Evolutionary conservation across 64 coral and sea anemone species (phyloP).

Genomic region (Montipora sp.): DNA sequence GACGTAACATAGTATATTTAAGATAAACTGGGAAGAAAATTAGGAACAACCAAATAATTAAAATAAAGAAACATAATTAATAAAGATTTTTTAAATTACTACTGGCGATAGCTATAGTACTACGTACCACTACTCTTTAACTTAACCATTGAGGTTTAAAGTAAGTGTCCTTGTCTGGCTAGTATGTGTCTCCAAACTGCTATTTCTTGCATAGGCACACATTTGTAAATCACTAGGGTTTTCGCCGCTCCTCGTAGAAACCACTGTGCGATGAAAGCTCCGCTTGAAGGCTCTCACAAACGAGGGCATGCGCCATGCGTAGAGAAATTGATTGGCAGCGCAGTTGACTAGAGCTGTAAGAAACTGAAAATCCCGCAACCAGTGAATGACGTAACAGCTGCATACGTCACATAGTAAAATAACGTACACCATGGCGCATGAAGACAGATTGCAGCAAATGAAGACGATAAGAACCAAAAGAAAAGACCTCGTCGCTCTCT

Average conservation of each 20-base stretch:
- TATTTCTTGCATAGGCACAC: neutral
- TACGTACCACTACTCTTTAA: too few species aligned
- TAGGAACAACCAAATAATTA: too few species aligned
- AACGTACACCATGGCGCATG: constrained; percentile 59
- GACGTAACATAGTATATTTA: too few species aligned
- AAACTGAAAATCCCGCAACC: constrained; percentile 77
- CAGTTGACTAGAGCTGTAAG: constrained; percentile 60
- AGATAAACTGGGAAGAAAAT: too few species aligned
- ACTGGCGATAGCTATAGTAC: too few species aligned
- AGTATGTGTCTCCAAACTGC: neutral
- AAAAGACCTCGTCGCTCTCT: constrained; percentile 68
- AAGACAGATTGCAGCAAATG: constrained; percentile 58
- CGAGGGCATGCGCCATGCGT: constrained; percentile 80
- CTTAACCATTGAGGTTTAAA: too few species aligned
- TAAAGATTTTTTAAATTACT: too few species aligned
- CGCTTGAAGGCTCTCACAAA: constrained; percentile 69
- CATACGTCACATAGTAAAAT: constrained; percentile 67
- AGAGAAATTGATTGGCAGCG: constrained; percentile 77
- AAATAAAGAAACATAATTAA: too few species aligned
- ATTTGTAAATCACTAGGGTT: neutral
- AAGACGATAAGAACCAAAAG: constrained; percentile 67
- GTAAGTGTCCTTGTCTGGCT: neutral
- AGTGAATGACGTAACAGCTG: constrained; percentile 70
- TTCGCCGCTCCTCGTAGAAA: neutral
- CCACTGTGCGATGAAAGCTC: neutral